Conservation (phyloP, 2,888 invertebrate genomes). For the Amblyjoppa fuscipennis region DNA sequence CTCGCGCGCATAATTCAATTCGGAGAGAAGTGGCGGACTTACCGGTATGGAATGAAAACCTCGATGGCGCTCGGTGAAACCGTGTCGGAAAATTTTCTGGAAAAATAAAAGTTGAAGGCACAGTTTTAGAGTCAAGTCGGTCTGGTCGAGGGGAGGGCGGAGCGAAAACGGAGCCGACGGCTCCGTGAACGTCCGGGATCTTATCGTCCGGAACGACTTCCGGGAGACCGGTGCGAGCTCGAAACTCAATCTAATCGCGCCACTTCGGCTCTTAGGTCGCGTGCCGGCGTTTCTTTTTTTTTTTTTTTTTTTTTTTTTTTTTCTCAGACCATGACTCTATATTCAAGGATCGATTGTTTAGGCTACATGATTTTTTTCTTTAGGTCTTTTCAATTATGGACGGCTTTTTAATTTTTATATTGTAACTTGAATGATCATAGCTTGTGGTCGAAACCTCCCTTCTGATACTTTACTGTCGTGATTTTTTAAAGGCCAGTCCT, state of each 20-base stretch:
- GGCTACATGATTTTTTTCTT: background rate
- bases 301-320: background rate
- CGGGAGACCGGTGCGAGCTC: slow-evolving; percentile 59
- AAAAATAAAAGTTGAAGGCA: background rate
- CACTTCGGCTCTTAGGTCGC: slow-evolving; percentile 34
- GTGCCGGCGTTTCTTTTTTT: background rate
- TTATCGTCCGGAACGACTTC: slow-evolving; percentile 66
- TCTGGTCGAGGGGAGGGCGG: background rate
- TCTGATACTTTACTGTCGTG: no score
- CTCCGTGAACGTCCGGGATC: slow-evolving; percentile 32
- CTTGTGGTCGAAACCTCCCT: no score
- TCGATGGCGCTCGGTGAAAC: background rate
- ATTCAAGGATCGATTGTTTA: background rate
- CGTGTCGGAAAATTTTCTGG: background rate
- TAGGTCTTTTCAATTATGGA: background rate
- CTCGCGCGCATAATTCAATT: background rate
- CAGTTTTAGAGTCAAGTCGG: slow-evolving; percentile 14
- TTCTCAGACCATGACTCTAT: background rate
- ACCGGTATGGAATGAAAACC: background rate
- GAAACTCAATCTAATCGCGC: slow-evolving; percentile 67
- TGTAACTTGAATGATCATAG: no score
- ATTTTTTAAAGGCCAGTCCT: no score
- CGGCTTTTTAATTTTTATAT: background rate
- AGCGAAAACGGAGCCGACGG: background rate
- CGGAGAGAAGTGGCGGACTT: background rate